These are phyloP conservation scores for Heliothis subflexa DNA, from an alignment of 1,140 invertebrate genomes.

Conservation along the genomic window DNA sequence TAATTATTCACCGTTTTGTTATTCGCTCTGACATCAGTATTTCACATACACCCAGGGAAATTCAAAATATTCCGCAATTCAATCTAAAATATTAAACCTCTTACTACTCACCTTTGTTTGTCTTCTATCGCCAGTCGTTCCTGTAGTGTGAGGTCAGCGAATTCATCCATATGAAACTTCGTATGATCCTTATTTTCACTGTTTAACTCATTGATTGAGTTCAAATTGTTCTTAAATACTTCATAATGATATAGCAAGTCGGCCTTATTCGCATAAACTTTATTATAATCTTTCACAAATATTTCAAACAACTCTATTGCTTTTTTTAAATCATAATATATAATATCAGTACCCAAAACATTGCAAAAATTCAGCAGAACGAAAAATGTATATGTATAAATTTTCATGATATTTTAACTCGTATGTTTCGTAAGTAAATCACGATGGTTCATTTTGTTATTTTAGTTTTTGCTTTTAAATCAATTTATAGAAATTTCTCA, in stretches of 20 bases:
- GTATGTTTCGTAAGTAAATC: background rate
- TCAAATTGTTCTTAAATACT: conserved; percentile 24
- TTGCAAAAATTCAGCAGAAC: background rate
- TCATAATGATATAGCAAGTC: conserved; percentile 40
- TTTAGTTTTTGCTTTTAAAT: background rate
- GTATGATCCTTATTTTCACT: background rate
- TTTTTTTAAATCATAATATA: conserved; percentile 41
- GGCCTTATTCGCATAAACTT: conserved; percentile 25
- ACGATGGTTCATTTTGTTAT: background rate
- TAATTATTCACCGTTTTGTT: too few relatives aligned
- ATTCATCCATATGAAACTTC: conserved; percentile 27
- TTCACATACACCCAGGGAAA: too few relatives aligned
- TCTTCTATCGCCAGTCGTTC: background rate
- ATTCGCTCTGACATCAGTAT: too few relatives aligned
- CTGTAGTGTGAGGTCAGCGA: conserved; percentile 9
- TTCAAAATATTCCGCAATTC: too few relatives aligned
- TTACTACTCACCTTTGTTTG: conserved; percentile 4
- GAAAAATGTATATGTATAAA: background rate
- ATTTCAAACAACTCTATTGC: conserved; percentile 29
- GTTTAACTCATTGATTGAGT: conserved; percentile 31
- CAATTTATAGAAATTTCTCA: background rate
- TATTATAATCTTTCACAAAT: conserved; percentile 41
- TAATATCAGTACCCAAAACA: background rate
- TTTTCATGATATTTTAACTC: background rate
- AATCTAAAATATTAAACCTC: background rate